Percentiles rank a stretch among this genome's conserved stretches.
Evolutionary conservation across 2,888 invertebrate species (phyloP).

Genomic region (Xanthorhoe spadicearia): DNA sequence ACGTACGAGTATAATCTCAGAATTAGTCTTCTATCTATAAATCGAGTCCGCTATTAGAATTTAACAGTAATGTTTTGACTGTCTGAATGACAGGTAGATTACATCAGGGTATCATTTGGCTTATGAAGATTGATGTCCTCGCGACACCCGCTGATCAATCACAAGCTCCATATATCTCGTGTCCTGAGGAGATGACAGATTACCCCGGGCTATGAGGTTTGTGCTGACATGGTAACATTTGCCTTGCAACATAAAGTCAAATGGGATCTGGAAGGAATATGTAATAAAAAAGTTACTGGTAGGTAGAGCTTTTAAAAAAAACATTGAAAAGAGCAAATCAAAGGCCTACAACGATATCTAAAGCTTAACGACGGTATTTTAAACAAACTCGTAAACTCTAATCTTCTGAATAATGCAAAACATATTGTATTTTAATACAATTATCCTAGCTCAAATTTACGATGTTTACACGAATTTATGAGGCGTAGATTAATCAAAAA

Average conservation of each 20-base stretch:
- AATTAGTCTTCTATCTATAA: neutral
- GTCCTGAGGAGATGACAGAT: constrained; percentile 47
- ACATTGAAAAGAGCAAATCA: too few relatives aligned
- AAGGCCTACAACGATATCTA: too few relatives aligned
- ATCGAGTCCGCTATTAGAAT: neutral
- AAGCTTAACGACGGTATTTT: too few relatives aligned
- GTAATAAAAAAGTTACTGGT: too few relatives aligned
- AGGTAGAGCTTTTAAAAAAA: too few relatives aligned
- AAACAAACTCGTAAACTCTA: too few relatives aligned
- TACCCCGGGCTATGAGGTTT: constrained; percentile 37
- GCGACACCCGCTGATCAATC: constrained; percentile 40
- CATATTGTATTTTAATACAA: too few relatives aligned
- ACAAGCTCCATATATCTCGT: constrained; percentile 32
- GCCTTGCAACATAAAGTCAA: neutral
- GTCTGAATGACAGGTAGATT: constrained; percentile 3
- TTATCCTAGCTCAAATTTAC: too few relatives aligned
- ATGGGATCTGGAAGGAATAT: neutral
- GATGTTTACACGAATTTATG: too few relatives aligned
- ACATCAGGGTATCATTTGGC: constrained; percentile 18
- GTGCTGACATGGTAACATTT: constrained; percentile 2
- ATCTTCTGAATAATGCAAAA: too few relatives aligned
- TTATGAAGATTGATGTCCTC: constrained; percentile 36
- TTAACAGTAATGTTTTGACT: neutral
- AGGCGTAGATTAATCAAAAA: neutral
- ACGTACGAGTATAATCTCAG: too few relatives aligned